Evolutionary conservation across 2,888 invertebrate genomes (phyloP).

Genomic region (Agrotis puta): DNA sequence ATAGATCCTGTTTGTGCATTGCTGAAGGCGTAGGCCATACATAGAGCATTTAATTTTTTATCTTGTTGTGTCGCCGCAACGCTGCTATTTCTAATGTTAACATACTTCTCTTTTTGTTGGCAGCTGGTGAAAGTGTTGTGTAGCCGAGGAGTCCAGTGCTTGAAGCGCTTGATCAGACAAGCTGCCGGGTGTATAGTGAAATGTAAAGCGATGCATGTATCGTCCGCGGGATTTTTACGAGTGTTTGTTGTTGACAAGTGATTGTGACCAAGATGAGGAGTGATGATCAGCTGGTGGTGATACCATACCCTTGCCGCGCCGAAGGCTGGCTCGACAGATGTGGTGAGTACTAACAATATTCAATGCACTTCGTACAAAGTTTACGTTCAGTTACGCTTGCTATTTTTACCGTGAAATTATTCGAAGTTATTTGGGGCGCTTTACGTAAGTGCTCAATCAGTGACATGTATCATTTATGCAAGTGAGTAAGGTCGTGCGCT

Average conservation of each 20-base stretch:
- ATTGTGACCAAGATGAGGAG: slow-evolving; percentile 80
- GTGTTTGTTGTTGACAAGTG: slow-evolving; percentile 73
- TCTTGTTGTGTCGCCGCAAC: slow-evolving; percentile 61
- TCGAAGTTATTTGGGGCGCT: slow-evolving; percentile 83
- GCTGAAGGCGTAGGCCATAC: slow-evolving; percentile 24
- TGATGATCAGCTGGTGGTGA: slow-evolving; percentile 77
- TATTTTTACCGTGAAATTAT: slow-evolving; percentile 75
- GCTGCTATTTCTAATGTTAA: slow-evolving; percentile 69
- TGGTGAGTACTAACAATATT: slow-evolving; percentile 76
- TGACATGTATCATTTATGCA: slow-evolving; percentile 72
- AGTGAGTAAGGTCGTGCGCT: slow-evolving; percentile 72
- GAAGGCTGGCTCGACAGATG: slow-evolving; percentile 89
- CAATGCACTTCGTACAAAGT: slow-evolving; percentile 11
- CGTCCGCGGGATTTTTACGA: slow-evolving; percentile 61
- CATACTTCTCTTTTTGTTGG: slow-evolving; percentile 78
- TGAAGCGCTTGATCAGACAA: slow-evolving; percentile 65
- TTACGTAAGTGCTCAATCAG: slow-evolving; percentile 83
- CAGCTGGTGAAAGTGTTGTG: slow-evolving; percentile 87
- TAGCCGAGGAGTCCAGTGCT: slow-evolving; percentile 70
- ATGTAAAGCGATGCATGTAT: slow-evolving; percentile 73
- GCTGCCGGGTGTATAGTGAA: slow-evolving; percentile 72
- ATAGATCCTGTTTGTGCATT: slow-evolving; percentile 47
- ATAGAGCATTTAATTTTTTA: slow-evolving; percentile 50
- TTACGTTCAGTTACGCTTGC: slow-evolving; percentile 54
- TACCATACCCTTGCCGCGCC: slow-evolving; percentile 86